phyloP scores from a whole-genome alignment of 2,113 vertebrate species.

The Porphyrio hochstetteri region DNA sequence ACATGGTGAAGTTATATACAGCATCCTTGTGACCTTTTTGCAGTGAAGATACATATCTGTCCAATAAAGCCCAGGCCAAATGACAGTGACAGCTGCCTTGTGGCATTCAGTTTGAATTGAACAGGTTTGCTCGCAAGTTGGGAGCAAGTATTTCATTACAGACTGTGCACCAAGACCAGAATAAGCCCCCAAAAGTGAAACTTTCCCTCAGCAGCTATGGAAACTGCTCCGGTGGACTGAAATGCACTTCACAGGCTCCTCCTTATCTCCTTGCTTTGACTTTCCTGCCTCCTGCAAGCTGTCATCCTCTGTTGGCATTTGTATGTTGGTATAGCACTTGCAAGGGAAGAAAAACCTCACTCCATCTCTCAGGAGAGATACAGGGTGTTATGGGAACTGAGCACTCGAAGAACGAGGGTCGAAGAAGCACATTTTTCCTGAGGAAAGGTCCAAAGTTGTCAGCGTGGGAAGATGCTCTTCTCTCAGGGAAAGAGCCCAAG shows the following conservation, averaged over 20 bases:
- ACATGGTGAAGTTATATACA: constrained; percentile 71
- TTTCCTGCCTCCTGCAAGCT: background rate
- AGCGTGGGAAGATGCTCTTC: constrained; percentile 74
- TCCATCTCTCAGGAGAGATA: background rate
- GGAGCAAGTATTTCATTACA: constrained; percentile 74
- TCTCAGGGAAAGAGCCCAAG: constrained; percentile 72
- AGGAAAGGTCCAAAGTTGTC: constrained; percentile 68
- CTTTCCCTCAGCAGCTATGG: constrained; percentile 19
- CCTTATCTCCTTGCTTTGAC: constrained; percentile 20
- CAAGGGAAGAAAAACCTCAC: constrained; percentile 7
- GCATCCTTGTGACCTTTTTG: constrained; percentile 67
- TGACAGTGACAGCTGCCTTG: constrained; percentile 89
- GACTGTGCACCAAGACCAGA: constrained; percentile 55
- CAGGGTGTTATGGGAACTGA: constrained; percentile 75
- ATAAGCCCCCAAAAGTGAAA: constrained; percentile 23
- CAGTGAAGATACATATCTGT: constrained; percentile 76
- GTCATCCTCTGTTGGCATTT: background rate
- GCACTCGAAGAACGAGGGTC: constrained; percentile 74
- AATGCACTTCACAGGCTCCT: constrained; percentile 45
- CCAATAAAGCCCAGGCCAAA: constrained; percentile 78
- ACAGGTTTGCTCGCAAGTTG: constrained; percentile 68
- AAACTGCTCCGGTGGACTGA: background rate
- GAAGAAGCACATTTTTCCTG: constrained; percentile 19
- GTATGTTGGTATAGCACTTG: background rate
- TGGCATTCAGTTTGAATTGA: constrained; percentile 77